These are phyloP conservation scores for Conops quadrifasciatus DNA, from an alignment of 2,888 invertebrate species.

Conservation along the genomic window DNA sequence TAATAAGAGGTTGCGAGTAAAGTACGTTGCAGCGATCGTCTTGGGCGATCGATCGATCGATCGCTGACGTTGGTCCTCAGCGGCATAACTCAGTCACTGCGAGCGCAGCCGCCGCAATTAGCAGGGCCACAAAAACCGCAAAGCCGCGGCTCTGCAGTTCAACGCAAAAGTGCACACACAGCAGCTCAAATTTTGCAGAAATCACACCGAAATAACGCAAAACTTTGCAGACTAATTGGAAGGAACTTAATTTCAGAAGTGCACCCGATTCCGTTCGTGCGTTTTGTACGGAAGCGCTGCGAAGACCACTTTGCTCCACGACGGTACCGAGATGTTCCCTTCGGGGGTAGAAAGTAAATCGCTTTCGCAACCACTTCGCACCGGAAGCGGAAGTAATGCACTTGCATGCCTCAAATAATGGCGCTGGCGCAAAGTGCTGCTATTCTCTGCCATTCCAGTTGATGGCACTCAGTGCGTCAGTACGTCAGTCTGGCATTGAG, in stretches of 20 bases:
- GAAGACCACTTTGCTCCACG: background rate
- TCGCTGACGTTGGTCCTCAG: background rate
- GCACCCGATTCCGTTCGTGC: conserved; percentile 14
- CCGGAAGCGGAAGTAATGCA: conserved; percentile 38
- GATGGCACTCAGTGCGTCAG: background rate
- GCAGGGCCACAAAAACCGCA: background rate
- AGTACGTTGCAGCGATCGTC: conserved; percentile 13
- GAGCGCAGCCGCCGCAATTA: conserved; percentile 12
- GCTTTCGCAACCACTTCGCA: background rate
- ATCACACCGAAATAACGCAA: conserved; percentile 27
- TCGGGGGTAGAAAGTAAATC: too few relatives aligned
- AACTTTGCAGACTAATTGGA: conserved; percentile 44
- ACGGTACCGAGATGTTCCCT: background rate
- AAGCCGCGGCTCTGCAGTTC: background rate
- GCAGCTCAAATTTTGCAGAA: conserved; percentile 3
- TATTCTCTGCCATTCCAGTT: background rate
- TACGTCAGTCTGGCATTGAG: background rate
- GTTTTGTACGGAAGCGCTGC: background rate
- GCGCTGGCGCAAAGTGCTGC: background rate
- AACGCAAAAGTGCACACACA: background rate
- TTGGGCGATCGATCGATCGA: conserved; percentile 15
- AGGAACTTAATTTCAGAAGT: conserved; percentile 39
- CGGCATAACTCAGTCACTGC: too few relatives aligned
- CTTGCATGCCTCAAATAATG: conserved; percentile 5
- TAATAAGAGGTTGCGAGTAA: conserved; percentile 43